Base-by-base conservation (phyloP, 2,797 vertebrate genomes). In the Anguilla marmorata region DNA sequence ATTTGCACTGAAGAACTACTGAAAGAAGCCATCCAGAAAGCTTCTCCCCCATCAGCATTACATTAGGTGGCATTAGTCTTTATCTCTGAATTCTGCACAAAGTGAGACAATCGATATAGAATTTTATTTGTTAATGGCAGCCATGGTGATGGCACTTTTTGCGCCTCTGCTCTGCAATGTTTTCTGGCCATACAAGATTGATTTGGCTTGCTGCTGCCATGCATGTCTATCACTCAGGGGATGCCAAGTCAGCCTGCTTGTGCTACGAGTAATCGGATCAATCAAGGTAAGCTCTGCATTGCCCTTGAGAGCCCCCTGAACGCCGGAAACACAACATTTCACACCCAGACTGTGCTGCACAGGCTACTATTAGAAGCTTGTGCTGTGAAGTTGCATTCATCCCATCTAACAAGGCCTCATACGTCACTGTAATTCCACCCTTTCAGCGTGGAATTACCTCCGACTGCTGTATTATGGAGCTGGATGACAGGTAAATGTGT, bases 241-340 rank as follows among this genome's bases (percentile, higher is more conserved):
- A 95, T 88, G 87, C 84, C 63, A 45, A 92, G 90, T 91, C 94
- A 93, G 92, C 92, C 93, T 95, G 93, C 94, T 95, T 92, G 94
- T 96, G 96, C 95, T 94, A 94, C 92, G 91, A 94, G 96, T 94
- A 92, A 96, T 96, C 95, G 95, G 96, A 96, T 96, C 95, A 95
- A 95, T 96, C 96, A 94, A 94, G 94, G 95, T 92, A 94, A 95
- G 93, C 93, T 88, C 94, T 91, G 91, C 80, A 87, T 93, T 93
- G 94, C 92, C 95, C 95, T 96, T 96, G 95, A 93, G 83, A 88
- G 80, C 87, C 48, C 41, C 50, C 87, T 85, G 93, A 86, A 90
- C 94, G 92, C 92, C 91, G 90, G 86, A 92, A 91, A 94, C 95
- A 92, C 92, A 48, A 94, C 93, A 91, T 94, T 95, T 89, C 90